Percentiles rank a stretch among this genome's conserved stretches.
Conservation (phyloP, 2,888 invertebrate genomes). For the Noctuana brunneofusca region DNA sequence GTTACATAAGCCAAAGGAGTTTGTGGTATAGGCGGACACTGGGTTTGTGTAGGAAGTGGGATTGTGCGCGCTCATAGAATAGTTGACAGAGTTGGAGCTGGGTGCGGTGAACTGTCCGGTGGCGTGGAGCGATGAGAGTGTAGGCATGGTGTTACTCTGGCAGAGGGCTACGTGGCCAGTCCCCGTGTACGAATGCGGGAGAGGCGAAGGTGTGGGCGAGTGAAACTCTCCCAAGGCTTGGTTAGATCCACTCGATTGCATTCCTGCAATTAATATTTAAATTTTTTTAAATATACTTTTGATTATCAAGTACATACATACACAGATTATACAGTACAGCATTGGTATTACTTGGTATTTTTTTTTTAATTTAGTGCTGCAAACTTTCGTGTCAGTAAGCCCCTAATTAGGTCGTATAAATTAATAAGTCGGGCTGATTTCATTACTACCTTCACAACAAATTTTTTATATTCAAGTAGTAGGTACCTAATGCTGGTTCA, state of each 20-base stretch:
- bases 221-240: slow-evolving; percentile 87
- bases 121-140: slow-evolving; percentile 79
- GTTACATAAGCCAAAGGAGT: slow-evolving; percentile 72
- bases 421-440: too few species aligned
- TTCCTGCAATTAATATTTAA: slow-evolving; percentile 64
- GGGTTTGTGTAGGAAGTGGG: slow-evolving; percentile 80
- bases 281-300: too few species aligned
- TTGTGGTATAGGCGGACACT: slow-evolving; percentile 74
- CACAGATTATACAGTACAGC: too few species aligned
- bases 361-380: too few species aligned
- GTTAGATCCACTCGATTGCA: slow-evolving; percentile 87
- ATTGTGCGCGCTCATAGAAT: slow-evolving; percentile 79
- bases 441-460: too few species aligned
- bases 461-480: too few species aligned
- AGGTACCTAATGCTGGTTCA: too few species aligned
- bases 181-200: slow-evolving; percentile 81
- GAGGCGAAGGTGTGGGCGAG: slow-evolving; percentile 83
- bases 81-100: slow-evolving; percentile 76
- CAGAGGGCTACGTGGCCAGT: slow-evolving; percentile 75
- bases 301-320: too few species aligned
- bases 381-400: too few species aligned
- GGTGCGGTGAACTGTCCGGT: slow-evolving; percentile 74
- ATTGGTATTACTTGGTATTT: too few species aligned
- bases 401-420: too few species aligned
- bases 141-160: slow-evolving; percentile 86